Base-by-base conservation (phyloP, 2,888 invertebrate genomes). In the Arrhopalites spinosus region DNA sequence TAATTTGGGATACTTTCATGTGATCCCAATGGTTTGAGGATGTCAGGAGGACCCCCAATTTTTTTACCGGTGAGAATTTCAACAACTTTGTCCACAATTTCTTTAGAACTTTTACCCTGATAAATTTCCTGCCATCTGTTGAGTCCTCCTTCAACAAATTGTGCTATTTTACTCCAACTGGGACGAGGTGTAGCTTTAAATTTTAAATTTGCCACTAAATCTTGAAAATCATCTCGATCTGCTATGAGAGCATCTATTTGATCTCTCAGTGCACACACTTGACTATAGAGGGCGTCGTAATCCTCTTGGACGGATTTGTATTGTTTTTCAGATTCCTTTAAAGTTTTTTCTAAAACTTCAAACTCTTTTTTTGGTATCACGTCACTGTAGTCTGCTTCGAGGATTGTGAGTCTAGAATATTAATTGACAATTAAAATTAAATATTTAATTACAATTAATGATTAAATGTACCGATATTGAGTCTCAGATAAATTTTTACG, bases 81-180 rank as follows among this genome's bases (percentile, higher is more conserved):
- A 25, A 88, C 84, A 5, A 88, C 83, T 29, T 86, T 87, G 50
- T 87, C 82, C n/a, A 88, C 84, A 47, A 84, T 86, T 63, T 88
- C 86, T 36, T 87, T 83, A 0, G 88, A 88, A 0, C 86, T 85
- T 13, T 87, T 82, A 0, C 86, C 87, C 20, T 84, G 84, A 0
- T 87, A 86, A 30, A 88, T 83, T 75, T 87, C 87, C 82, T 86
- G 84, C 88, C 88, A 88, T 86, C 88, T 85, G 64, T 87, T 86
- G 15, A 86, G 83, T 0, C 88, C 88, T 0, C 88, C 88, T 0
- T 87, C 86, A 67, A 88, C 87, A 81, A 86, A 87, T 82, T 88
- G 88, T 0, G 86, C 88, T 15, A 78, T 63, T 67, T 75, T 72
- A 15, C 64, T 73, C 77, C 78, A 80, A n/a, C 76, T 75, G 0